Percentiles rank a stretch among this genome's conserved stretches.
These are phyloP conservation scores for Tragelaphus strepsiceros DNA, from an alignment of 2,113 vertebrate species.

Conservation along the genomic window DNA sequence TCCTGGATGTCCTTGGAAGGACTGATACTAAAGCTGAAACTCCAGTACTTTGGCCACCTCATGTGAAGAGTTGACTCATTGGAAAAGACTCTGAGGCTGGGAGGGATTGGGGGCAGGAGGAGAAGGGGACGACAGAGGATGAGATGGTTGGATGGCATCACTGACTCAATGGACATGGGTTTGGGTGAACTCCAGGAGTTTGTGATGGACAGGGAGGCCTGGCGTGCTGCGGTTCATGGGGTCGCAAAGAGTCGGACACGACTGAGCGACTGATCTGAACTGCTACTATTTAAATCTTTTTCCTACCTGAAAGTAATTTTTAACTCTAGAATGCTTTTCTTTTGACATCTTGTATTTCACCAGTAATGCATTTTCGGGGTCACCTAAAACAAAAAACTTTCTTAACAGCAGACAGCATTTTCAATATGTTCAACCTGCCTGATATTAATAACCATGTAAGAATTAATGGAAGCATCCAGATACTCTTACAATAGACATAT, in stretches of 20 bases:
- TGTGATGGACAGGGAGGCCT: background rate
- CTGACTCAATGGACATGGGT: accelerated
- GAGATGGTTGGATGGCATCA: background rate
- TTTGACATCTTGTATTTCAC: background rate
- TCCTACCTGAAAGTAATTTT: constrained; percentile 7
- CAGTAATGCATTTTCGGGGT: background rate
- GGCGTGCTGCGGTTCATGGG: accelerated
- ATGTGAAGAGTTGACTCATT: background rate
- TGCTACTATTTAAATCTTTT: constrained; percentile 36
- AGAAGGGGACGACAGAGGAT: background rate
- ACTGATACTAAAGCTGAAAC: background rate
- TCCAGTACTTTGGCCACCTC: background rate
- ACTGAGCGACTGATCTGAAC: background rate
- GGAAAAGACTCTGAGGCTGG: background rate
- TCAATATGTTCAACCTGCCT: constrained; percentile 7
- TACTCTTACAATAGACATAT: constrained; percentile 36
- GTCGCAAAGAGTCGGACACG: accelerated
- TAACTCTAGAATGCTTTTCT: constrained; percentile 47
- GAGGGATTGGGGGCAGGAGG: background rate
- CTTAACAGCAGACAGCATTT: background rate
- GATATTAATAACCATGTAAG: background rate
- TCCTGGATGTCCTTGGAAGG: background rate
- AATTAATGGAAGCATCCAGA: background rate
- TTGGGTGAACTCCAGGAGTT: accelerated
- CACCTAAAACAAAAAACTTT: background rate